These are phyloP conservation scores for Mormyrus proboscirostris DNA, from an alignment of 2,797 vertebrate species.

Conservation along the genomic window DNA sequence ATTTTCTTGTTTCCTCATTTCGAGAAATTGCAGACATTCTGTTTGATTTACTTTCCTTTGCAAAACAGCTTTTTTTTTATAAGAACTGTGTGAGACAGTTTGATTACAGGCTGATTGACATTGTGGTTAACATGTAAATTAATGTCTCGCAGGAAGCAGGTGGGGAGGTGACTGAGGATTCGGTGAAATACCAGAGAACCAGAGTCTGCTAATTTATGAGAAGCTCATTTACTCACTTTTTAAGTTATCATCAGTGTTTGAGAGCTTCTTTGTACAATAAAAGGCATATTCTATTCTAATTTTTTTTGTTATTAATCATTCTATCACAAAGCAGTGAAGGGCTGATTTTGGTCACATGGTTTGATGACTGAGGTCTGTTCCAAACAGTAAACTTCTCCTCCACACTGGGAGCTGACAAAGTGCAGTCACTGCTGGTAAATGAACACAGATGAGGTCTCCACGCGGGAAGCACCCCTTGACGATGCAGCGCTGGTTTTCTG, in stretches of 20 bases:
- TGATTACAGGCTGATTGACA: slow-evolving; percentile 6
- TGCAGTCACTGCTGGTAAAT: neutral
- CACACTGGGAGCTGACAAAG: neutral
- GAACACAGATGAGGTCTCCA: neutral
- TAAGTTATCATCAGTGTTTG: no score
- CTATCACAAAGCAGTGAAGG: neutral
- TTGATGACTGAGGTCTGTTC: neutral
- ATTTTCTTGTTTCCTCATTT: neutral
- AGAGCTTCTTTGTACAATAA: neutral
- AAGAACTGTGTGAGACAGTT: neutral
- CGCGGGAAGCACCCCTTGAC: neutral
- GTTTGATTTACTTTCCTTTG: neutral
- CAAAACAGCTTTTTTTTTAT: neutral
- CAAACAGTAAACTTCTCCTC: neutral
- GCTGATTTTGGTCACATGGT: neutral
- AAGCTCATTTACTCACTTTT: neutral
- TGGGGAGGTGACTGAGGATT: neutral
- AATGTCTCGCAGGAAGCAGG: neutral
- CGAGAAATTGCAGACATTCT: neutral
- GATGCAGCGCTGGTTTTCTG: neutral
- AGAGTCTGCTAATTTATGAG: neutral
- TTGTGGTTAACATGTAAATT: neutral
- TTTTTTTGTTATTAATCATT: neutral
- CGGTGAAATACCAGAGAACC: neutral
- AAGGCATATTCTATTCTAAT: neutral